These are phyloP conservation scores for Paramisgurnus dabryanus DNA, from an alignment of 2,113 vertebrate species.

Conservation along the genomic window DNA sequence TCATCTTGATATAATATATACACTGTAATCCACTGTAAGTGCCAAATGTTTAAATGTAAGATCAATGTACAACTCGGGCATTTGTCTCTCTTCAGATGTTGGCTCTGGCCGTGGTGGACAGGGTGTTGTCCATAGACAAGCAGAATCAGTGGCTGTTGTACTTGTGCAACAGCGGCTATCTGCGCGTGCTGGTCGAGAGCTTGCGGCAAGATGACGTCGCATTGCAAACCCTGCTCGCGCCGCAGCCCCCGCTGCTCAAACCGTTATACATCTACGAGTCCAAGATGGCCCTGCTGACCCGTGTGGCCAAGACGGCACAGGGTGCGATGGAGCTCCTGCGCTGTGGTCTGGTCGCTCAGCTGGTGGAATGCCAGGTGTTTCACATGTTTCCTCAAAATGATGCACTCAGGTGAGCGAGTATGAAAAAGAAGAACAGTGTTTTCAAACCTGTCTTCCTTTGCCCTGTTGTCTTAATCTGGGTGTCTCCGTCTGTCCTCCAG, in stretches of 20 bases:
- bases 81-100: constrained; percentile 81
- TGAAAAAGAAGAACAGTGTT: neutral
- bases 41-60: too few species aligned
- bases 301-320: constrained; percentile 89
- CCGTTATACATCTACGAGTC: constrained; percentile 95
- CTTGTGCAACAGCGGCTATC: constrained; percentile 93
- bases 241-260: constrained; percentile 91
- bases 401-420: constrained; percentile 78
- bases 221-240: constrained; percentile 86
- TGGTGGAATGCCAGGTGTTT: constrained; percentile 93
- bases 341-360: constrained; percentile 86
- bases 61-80: too few species aligned
- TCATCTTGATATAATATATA: too few species aligned
- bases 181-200: constrained; percentile 93
- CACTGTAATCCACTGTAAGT: too few species aligned
- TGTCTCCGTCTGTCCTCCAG: constrained; percentile 59
- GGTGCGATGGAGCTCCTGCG: constrained; percentile 89
- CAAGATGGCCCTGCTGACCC: constrained; percentile 96
- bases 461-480: neutral
- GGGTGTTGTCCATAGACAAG: constrained; percentile 90
- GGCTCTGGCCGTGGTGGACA: constrained; percentile 88
- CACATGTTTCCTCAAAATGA: constrained; percentile 93
- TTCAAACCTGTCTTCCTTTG: neutral
- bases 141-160: constrained; percentile 94
- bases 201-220: constrained; percentile 86